These are phyloP conservation scores for Spea hammondii DNA, from an alignment of 2,797 vertebrate species.

Conservation along the genomic window DNA sequence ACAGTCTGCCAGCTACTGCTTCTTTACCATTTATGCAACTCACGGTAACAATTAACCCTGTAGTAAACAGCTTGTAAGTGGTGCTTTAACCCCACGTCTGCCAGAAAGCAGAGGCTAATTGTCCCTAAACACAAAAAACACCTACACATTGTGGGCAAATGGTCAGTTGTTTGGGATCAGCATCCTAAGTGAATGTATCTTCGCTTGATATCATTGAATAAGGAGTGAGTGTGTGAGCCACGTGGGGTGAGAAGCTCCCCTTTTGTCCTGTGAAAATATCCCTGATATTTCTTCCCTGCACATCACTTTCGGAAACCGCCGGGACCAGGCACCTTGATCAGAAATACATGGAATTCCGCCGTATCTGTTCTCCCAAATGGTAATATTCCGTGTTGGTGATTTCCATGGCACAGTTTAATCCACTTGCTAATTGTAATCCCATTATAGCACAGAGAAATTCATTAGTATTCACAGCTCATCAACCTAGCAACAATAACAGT, in stretches of 20 bases:
- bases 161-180: too few relatives aligned
- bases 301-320: slow-evolving; percentile 3
- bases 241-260: too few relatives aligned
- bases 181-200: too few relatives aligned
- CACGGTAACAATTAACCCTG: slow-evolving; percentile 12
- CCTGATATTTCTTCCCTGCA: too few relatives aligned
- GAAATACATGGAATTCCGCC: slow-evolving; percentile 2
- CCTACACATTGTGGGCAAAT: too few relatives aligned
- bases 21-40: background rate
- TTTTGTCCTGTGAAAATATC: too few relatives aligned
- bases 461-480: slow-evolving; percentile 46
- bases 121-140: too few relatives aligned
- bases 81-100: background rate
- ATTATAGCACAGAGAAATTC: slow-evolving; percentile 40
- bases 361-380: slow-evolving; percentile 17
- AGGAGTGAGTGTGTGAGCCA: too few relatives aligned
- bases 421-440: slow-evolving; percentile 47
- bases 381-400: slow-evolving; percentile 33
- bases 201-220: too few relatives aligned
- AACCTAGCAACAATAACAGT: slow-evolving; percentile 31
- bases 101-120: background rate
- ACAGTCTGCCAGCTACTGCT: slow-evolving; percentile 7
- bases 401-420: slow-evolving; percentile 46
- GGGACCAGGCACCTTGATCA: background rate
- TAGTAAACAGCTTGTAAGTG: background rate